Percentiles rank a stretch among this genome's conserved stretches.
phyloP scores from a whole-genome alignment of 2,113 vertebrate genomes.

The Cairina moschata region DNA sequence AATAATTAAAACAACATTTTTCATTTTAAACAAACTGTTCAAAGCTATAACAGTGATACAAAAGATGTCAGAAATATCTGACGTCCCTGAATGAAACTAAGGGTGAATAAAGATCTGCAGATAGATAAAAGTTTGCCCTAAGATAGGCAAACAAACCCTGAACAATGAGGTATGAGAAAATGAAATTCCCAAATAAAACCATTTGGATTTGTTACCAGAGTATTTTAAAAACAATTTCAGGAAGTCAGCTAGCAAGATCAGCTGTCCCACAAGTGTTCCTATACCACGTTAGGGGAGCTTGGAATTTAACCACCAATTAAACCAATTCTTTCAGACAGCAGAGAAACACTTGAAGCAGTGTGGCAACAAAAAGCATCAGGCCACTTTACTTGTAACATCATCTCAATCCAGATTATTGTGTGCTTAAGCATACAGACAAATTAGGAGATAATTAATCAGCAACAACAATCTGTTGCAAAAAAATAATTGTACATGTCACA shows the following conservation, averaged over 20 bases:
- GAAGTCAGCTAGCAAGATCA: not conserved
- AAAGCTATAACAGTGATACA: not conserved
- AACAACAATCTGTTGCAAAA: not conserved
- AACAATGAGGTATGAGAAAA: not conserved
- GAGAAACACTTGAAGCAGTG: not conserved
- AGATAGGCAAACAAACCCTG: not conserved
- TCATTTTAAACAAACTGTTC: not conserved
- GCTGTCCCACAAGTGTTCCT: not conserved
- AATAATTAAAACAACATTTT: not conserved
- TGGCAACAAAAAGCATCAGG: not conserved
- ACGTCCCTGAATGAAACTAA: not conserved
- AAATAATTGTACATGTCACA: not conserved
- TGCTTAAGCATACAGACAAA: not conserved
- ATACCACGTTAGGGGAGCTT: not conserved
- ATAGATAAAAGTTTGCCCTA: not conserved
- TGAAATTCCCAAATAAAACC: not conserved
- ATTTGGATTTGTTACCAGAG: not conserved
- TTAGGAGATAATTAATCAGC: not conserved
- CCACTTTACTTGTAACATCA: not conserved
- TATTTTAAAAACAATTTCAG: not conserved
- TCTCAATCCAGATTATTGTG: not conserved
- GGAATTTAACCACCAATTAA: not conserved
- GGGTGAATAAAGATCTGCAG: not conserved
- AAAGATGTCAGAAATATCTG: not conserved
- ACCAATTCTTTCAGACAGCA: not conserved